Percentiles rank a stretch among this genome's conserved stretches.
Conservation (phyloP, 2,797 vertebrate species). For the Cuculus canorus region DNA sequence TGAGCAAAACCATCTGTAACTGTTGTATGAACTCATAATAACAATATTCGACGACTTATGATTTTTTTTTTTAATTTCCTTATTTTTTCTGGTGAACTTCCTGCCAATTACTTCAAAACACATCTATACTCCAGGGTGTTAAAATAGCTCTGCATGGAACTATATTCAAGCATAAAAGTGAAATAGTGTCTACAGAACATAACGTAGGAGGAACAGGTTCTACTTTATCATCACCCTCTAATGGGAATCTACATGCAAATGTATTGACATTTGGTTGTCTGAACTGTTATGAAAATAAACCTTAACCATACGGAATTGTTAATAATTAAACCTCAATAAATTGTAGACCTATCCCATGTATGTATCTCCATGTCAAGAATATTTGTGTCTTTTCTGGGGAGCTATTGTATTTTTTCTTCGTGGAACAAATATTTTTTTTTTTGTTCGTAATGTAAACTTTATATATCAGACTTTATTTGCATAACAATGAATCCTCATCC, state of each 20-base stretch:
- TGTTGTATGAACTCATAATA: not conserved
- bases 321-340: not conserved
- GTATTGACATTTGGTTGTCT: not conserved
- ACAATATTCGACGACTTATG: rapidly evolving
- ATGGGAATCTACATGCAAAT: not conserved
- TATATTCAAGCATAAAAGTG: not conserved
- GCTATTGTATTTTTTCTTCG: not conserved
- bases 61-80: not conserved
- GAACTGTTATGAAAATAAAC: not conserved
- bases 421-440: slow-evolving; percentile 24
- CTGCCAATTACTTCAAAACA: not conserved
- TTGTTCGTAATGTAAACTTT: not conserved
- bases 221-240: not conserved
- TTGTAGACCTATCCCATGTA: not conserved
- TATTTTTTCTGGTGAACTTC: not conserved
- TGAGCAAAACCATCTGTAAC: not conserved
- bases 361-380: not conserved
- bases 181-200: not conserved
- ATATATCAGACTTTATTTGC: slow-evolving; percentile 42
- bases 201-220: not conserved
- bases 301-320: not conserved
- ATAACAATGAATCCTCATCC: slow-evolving; percentile 22
- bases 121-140: not conserved
- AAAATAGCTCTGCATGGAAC: not conserved
- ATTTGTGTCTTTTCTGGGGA: not conserved